Conservation (phyloP, 2,888 invertebrate species). For the Mesorhabditis sp. region DNA sequence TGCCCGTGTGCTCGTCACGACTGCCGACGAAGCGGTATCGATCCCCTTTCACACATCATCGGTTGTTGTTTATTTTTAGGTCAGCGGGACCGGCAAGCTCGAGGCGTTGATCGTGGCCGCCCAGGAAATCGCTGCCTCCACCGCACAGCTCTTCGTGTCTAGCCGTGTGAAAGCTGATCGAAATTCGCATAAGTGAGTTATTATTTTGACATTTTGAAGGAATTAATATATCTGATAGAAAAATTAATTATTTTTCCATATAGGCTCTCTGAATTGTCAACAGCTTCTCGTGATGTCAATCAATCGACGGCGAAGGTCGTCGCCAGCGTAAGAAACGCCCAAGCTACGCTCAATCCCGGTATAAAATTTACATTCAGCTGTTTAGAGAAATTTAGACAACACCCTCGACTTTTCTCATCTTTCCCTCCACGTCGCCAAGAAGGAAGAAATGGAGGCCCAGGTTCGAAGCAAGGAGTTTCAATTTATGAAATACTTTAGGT, state of each 20-base stretch:
- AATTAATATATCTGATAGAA: too few relatives aligned
- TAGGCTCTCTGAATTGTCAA: conserved; percentile 74
- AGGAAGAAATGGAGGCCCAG: conserved; percentile 94
- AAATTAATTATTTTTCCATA: too few relatives aligned
- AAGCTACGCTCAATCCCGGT: conserved; percentile 76
- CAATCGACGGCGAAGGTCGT: conserved; percentile 86
- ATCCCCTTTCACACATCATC: not conserved
- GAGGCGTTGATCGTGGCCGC: conserved; percentile 92
- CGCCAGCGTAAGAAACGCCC: conserved; percentile 85
- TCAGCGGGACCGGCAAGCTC: conserved; percentile 74
- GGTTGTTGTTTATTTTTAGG: conserved; percentile 62
- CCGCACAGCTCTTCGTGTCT: conserved; percentile 93
- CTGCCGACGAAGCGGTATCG: conserved; percentile 37
- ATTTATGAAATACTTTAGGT: conserved; percentile 55
- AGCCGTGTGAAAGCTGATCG: conserved; percentile 86
- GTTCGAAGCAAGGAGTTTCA: conserved; percentile 64
- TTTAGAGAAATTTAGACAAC: not conserved
- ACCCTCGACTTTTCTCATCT: conserved; percentile 79
- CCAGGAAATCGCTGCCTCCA: conserved; percentile 90
- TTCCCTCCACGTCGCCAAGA: conserved; percentile 87
- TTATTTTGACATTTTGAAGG: not conserved
- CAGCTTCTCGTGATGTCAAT: conserved; percentile 83
- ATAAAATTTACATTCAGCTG: conserved; percentile 65
- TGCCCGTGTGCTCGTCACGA: conserved; percentile 79
- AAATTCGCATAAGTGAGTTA: conserved; percentile 64